Evolutionary conservation across 2,797 vertebrate genomes (phyloP).

Genomic region (Myotis findleyi): DNA sequence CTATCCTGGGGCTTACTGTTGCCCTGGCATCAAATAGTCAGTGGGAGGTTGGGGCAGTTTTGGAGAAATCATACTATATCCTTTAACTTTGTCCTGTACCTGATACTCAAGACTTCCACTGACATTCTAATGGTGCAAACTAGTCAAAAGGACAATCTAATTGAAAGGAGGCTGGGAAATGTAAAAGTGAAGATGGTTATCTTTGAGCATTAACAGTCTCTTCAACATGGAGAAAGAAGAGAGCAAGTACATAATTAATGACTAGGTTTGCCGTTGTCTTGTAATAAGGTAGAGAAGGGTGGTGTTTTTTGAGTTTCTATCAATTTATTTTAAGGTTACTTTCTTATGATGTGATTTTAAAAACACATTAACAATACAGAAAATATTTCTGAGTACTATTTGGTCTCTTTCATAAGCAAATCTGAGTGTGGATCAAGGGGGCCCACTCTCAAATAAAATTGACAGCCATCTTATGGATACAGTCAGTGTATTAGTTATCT

Average conservation of each 20-base stretch:
- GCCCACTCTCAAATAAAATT: not conserved
- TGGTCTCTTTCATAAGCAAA: not conserved
- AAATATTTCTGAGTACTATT: not conserved
- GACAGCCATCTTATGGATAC: not conserved
- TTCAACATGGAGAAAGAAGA: not conserved
- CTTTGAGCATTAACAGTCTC: not conserved
- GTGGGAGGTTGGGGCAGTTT: not conserved
- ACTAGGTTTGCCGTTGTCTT: not conserved
- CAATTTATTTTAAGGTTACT: not conserved
- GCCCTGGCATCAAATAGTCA: not conserved
- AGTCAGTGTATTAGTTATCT: not conserved
- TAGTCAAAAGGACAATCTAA: not conserved
- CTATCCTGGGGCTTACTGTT: not conserved
- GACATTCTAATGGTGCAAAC: not conserved
- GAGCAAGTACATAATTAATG: not conserved
- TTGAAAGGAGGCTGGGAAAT: not conserved
- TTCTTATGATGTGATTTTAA: conserved; percentile 8
- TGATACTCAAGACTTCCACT: not conserved
- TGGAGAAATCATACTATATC: not conserved
- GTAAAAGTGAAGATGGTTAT: not conserved
- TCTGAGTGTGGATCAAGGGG: not conserved
- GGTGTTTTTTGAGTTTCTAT: not conserved
- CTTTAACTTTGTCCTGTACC: not conserved
- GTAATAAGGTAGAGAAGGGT: not conserved
- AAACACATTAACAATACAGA: not conserved